Evolutionary conservation across 2,888 invertebrate species (phyloP).

Genomic region (Ophion costatus): DNA sequence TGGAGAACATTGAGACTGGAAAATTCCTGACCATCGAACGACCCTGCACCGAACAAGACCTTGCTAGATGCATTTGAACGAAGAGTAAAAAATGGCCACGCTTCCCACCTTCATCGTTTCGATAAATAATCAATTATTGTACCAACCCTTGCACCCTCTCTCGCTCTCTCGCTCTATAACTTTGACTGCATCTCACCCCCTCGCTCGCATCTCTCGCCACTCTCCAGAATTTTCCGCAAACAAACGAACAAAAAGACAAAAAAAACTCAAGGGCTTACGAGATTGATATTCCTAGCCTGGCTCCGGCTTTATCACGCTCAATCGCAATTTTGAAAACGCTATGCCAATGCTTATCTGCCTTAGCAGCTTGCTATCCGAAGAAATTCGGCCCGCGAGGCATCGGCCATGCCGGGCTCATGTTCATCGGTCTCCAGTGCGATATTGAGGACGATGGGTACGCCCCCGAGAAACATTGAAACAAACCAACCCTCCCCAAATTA

Average conservation of each 20-base stretch:
- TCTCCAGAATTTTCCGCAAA: slow-evolving; percentile 5
- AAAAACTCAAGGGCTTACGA: slow-evolving; percentile 69
- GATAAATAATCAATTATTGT: slow-evolving; percentile 1
- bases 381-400: slow-evolving; percentile 97
- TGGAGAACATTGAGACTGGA: not conserved
- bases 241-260: slow-evolving; percentile 37
- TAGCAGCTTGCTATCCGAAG: slow-evolving; percentile 96
- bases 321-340: slow-evolving; percentile 60
- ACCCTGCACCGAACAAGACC: not conserved
- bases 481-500: slow-evolving; percentile 23
- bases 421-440: slow-evolving; percentile 93
- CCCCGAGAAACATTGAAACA: slow-evolving; percentile 68
- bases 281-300: slow-evolving; percentile 60
- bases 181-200: slow-evolving; percentile 30
- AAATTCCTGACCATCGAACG: not conserved
- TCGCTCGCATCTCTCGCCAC: slow-evolving; percentile 29
- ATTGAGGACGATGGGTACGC: slow-evolving; percentile 87
- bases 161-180: slow-evolving; percentile 22
- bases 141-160: not conserved
- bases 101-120: not conserved
- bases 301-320: slow-evolving; percentile 57
- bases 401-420: slow-evolving; percentile 95
- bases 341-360: slow-evolving; percentile 77
- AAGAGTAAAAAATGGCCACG: not conserved
- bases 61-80: not conserved